These are phyloP conservation scores for Temnothorax ravouxi DNA, from an alignment of 2,888 invertebrate species.

Conservation along the genomic window DNA sequence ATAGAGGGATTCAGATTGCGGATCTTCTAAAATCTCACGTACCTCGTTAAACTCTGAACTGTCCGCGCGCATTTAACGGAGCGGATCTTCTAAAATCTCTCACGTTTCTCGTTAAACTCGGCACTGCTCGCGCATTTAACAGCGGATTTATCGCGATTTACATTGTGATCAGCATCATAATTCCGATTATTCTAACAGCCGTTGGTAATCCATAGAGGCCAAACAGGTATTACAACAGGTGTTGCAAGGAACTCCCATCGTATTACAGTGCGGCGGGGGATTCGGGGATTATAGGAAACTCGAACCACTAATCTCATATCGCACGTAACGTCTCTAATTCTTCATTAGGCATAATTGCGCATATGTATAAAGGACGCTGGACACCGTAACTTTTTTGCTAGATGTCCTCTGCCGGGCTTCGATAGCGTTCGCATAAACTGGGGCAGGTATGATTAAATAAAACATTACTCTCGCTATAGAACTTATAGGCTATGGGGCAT, in stretches of 20 bases:
- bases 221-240: not conserved
- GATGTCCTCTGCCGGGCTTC: not conserved
- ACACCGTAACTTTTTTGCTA: not conserved
- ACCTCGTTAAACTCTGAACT: not conserved
- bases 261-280: not conserved
- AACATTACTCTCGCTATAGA: conserved; percentile 39
- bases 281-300: conserved; percentile 4
- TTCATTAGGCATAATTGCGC: not conserved
- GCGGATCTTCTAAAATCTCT: not conserved
- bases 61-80: not conserved
- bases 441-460: conserved; percentile 69
- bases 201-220: not conserved
- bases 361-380: not conserved
- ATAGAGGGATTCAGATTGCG: not conserved
- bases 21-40: not conserved
- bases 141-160: not conserved
- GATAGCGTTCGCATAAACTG: conserved; percentile 38
- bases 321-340: conserved; percentile 5
- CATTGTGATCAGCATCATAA: not conserved
- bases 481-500: not conserved
- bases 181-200: not conserved
- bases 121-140: not conserved
- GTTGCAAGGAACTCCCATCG: not conserved
- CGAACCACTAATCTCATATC: not conserved
- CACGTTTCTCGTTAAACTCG: not conserved